Base-by-base conservation (phyloP, 2,888 invertebrate genomes). In the Chamaedrilus cognettii region DNA sequence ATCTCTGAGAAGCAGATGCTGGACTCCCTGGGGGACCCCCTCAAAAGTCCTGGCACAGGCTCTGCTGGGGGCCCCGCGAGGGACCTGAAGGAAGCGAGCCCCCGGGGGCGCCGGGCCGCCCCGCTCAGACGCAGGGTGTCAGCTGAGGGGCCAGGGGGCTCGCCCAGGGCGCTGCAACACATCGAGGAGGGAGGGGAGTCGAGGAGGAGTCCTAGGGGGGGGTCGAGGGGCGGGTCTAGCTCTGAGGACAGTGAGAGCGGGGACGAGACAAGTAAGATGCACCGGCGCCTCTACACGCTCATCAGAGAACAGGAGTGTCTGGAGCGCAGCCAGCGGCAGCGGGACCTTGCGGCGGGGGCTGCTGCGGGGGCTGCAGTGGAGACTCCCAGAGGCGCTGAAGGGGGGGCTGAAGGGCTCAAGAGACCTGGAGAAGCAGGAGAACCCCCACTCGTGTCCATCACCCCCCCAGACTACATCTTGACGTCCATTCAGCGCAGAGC, bases 261-360 rank as follows among this genome's bases (percentile, higher is more conserved):
- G 15, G 55, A 52, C 55, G 55, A 52, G 55, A 52, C 55, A 26
- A 26, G 15, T 26, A 7, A 23, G 26, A 52, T 52, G 55, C 55
- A 52, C 28, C 55, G 26, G 55, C 55, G 55, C 5, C 55, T 52
- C 15, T 52, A 19, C 55, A 7, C 7, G 15, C 55, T 52, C 15
- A 11, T 11, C 11, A 42, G 19, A 19, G 11, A 42, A 19, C 42
- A 42, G 19, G n/a, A n/a, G n/a, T n/a, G n/a, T n/a, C n/a, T n/a
- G n/a, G n/a, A n/a, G n/a, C n/a, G n/a, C n/a, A n/a, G n/a, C n/a
- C n/a, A n/a, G n/a, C n/a, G n/a, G n/a, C n/a, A n/a, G n/a, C n/a
- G n/a, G n/a, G n/a, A n/a, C n/a, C 11, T 11, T 11, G 19, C 49
- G 19, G 19, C 49, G 15, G 49, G 15, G 11, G 49, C 11, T 15